Evolutionary conservation across 1,140 invertebrate species (phyloP), one percentile per base, ranked within the genome.

Genomic region (Heliconius hewitsoni): DNA sequence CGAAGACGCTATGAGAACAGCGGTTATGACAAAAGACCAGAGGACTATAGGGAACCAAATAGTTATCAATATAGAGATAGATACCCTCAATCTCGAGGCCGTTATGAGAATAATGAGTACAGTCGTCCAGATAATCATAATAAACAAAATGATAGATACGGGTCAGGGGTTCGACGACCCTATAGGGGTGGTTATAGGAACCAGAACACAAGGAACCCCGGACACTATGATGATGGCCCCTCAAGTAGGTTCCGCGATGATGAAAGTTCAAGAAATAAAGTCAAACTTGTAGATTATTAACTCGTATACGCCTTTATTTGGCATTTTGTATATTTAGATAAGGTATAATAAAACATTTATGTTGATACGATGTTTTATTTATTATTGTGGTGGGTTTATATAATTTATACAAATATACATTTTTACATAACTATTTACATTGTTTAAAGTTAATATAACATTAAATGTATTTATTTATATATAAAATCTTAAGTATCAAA

Each of bases 281-380:
- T 93, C 27, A 93, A 93, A 82, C 85, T 93, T 70, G 92, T 93
- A 50, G 92, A 93, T 85, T 93, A 93, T 82, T 92, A 83, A 71
- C 30, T 66, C 30, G 27, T 66, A 30, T 30, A 27, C 60, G 27
- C 27, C 60, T 30, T 27, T 66, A 66, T 66, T 27, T 9, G 60
- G 23, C 60, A 42, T 80, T 79, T 73, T 74, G 72, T 83, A 84
- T 85, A 83, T 78, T 80, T 81, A 84, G 81, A 83, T 85, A 88
- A 84, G 83, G 55, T 74, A 82, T 80, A 81, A 81, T 81, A 82
- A 82, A 83, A 77, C 39, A 74, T 78, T 70, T 80, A 60, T 81
- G 79, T 66, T 76, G 46, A 77, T 66, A 57, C 71, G 50, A 39
- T 27, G 30, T 73, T 73, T 76, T 76, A 78, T 82, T 82, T 81